Base-by-base conservation (phyloP, 2,113 vertebrate species). In the Apodemus sylvaticus region DNA sequence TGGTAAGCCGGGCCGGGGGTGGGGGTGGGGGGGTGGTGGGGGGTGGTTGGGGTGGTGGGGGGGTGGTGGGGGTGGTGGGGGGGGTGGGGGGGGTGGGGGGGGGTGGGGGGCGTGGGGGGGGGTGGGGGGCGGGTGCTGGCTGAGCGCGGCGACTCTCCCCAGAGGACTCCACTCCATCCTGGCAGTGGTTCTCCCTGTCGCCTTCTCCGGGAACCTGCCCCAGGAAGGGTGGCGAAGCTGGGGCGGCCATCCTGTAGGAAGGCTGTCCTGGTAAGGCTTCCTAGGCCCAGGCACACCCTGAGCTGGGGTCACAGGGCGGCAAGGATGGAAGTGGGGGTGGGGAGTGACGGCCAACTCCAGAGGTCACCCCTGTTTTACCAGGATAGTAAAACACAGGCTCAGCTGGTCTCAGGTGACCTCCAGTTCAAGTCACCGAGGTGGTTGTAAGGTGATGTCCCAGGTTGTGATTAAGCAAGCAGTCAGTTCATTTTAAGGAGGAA, bases 1-100 rank as follows among this genome's bases (percentile, higher is more conserved):
- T 0, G 90, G 97, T 97, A 94, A 97, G 96, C 79, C 0, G n/a
- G 86, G 58, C 22, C 0, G 22, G 68, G 73, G 79, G 20, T 3
- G n/a, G n/a, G n/a, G n/a, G n/a, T n/a, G n/a, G n/a, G n/a, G n/a
- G n/a, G n/a, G n/a, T n/a, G n/a, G n/a, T n/a, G n/a, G n/a, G n/a
- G n/a, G n/a, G n/a, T n/a, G n/a, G n/a, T n/a, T n/a, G n/a, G n/a
- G n/a, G n/a, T n/a, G n/a, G n/a, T n/a, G n/a, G n/a, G n/a, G n/a
- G n/a, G n/a, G n/a, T n/a, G n/a, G n/a, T n/a, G n/a, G n/a, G n/a
- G n/a, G n/a, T n/a, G n/a, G n/a, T n/a, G n/a, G n/a, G n/a, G n/a
- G n/a, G n/a, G n/a, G n/a, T n/a, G n/a, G n/a, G n/a, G n/a, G n/a
- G n/a, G n/a, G n/a, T n/a, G n/a, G n/a, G n/a, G n/a, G n/a, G n/a